Conservation (phyloP, 2,888 invertebrate species). For the Lasius platythorax region DNA sequence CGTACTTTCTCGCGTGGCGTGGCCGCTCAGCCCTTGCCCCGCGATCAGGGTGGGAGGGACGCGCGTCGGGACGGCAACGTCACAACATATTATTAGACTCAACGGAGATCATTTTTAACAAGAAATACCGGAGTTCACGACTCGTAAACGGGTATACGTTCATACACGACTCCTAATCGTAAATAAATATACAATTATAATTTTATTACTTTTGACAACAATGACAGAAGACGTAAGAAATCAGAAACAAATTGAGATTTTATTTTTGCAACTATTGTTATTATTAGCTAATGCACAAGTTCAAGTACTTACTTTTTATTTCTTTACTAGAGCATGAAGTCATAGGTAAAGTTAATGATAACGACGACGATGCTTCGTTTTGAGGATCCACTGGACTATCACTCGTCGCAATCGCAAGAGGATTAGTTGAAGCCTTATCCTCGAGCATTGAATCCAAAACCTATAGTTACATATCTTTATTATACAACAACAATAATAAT, state of each 20-base stretch:
- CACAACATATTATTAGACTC: too few relatives aligned
- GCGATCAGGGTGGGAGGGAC: too few relatives aligned
- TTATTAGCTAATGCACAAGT: background rate
- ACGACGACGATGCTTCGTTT: background rate
- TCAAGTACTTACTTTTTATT: slow-evolving; percentile 2
- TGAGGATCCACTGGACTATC: background rate
- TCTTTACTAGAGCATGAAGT: slow-evolving; percentile 5
- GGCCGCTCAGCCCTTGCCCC: too few relatives aligned
- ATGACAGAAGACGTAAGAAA: too few relatives aligned
- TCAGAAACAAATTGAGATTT: slow-evolving; percentile 4
- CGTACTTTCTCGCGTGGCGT: too few relatives aligned
- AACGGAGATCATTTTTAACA: too few relatives aligned
- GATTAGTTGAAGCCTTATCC: background rate
- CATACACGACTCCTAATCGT: too few relatives aligned
- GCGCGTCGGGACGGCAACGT: too few relatives aligned
- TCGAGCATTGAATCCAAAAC: slow-evolving; percentile 2
- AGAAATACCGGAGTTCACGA: too few relatives aligned
- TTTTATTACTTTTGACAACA: background rate
- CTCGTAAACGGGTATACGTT: too few relatives aligned
- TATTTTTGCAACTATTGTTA: background rate
- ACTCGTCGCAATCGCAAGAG: background rate
- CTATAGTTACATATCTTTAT: background rate
- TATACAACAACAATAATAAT: background rate
- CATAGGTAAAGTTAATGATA: too few relatives aligned
- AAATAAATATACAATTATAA: too few relatives aligned